Base-by-base conservation (phyloP, 1,140 invertebrate species). In the Globodera ellingtonae region DNA sequence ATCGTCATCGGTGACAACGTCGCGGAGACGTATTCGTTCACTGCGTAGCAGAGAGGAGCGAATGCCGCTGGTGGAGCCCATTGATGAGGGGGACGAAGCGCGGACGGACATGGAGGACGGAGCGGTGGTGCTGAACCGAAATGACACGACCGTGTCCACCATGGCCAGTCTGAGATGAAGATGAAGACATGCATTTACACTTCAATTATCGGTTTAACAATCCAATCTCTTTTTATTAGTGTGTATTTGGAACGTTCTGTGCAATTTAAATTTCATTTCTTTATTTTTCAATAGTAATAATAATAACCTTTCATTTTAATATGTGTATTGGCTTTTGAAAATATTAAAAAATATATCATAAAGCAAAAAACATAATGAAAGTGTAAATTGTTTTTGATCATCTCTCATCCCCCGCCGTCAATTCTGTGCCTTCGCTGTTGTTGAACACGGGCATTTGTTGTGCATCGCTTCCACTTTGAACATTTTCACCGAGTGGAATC, bases 11-110 rank as follows among this genome's bases (percentile, higher is more conserved):
- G 50, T 13, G 10, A 52, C 50, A 52, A 52, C 50, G 7, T 52
- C 50, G 50, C 1, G 50, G 50, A 52, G 50, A 52, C 50, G 50
- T 13, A 52, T 13, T 52, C 50, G 50, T 13, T 13, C 24, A 78
- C 8, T 44, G 24, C 66, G 21, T 18, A 18, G 18, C 56, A 10
- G 56, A 10, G 69, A 78, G 4, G 76, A 78, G 50, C 21, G 67
- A 21, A 78, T n/a, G 71, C 76, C 76, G n/a, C 50, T 78, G 50
- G 71, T 78, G n/a, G 66, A 66, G 10, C 67, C 18, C 21, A 78
- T 48, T 9, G 35, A 46, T 9, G 76, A 78, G 21, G 46, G 67
- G 50, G 56, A 24, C 15, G 24, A 66, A 8, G 62, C n/a, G 75
- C 18, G 56, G 46, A 67, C n/a, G 66, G 35, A 67, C 8, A 13